phyloP scores from a whole-genome alignment of 1,140 invertebrate genomes.

The Dreissena rostriformis region DNA sequence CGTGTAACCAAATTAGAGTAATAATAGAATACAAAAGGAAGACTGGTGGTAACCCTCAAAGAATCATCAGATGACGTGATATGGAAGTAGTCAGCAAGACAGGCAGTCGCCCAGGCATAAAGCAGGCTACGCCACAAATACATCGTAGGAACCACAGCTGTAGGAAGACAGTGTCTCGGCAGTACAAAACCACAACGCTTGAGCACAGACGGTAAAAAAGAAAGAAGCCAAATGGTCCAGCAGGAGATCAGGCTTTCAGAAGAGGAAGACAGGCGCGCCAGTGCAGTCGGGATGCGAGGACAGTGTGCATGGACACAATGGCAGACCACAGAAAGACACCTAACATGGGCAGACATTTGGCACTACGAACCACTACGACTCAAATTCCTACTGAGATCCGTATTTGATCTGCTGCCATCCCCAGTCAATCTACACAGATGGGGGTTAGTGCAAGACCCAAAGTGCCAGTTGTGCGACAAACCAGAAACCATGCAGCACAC shows the following conservation, averaged over 20 bases:
- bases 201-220: neutral
- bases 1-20: no score
- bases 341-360: slow-evolving; percentile 7
- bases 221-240: slow-evolving; percentile 6
- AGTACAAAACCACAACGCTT: no score
- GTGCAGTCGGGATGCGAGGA: neutral
- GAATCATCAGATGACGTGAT: no score
- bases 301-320: slow-evolving; percentile 1
- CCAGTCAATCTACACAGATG: neutral
- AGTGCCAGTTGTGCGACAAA: neutral
- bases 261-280: neutral
- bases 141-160: no score
- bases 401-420: slow-evolving; percentile 6
- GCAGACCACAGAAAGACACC: neutral
- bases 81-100: no score
- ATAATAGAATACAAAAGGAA: no score
- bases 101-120: no score
- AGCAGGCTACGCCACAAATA: no score
- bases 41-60: no score
- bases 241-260: slow-evolving; percentile 2
- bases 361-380: neutral
- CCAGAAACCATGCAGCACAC: neutral
- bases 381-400: slow-evolving; percentile 1
- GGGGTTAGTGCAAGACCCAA: neutral
- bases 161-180: no score